Evolutionary conservation across 2,797 vertebrate genomes (phyloP), one percentile per base, ranked within the genome.

Genomic region (Zenarchopterus dispar): DNA sequence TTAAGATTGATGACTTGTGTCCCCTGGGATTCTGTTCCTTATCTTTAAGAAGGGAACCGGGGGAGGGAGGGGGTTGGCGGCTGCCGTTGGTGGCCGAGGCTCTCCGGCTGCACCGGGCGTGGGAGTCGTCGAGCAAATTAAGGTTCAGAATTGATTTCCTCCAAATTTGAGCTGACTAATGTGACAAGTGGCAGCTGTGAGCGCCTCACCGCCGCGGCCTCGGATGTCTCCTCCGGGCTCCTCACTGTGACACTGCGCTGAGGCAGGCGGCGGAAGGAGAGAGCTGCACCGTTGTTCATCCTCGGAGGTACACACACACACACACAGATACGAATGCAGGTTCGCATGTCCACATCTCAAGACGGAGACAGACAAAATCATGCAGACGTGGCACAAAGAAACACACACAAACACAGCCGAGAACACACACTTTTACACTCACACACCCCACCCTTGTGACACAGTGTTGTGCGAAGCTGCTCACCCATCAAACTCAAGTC

Each of bases 1-100:
- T 93, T 92, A 92, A 93, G 91, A 94, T 94, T 94, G 93, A 94
- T 94, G 92, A 93, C 90, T 94, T 92, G 87, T 89, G 91, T 92
- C 93, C 85, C 90, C 67, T 26, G 91, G 88, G 92, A 93, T 89
- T 88, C 70, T 78, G 80, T 86, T 89, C 84, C 84, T 70, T 69
- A 59, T 85, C 84, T 83, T 82, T 63, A 53, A 54, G 75, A 56
- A 60, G 52, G 17, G n/a, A 21, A 55, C 57, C 46, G 26, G 46
- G 19, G 18, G 17, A 23, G 1, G 41, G 51, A 6, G 15, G 15
- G 52, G 57, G 44, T 26, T 42, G 67, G 45, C 78, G 39, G 42
- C 44, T 7, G 17, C 58, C 19, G 54, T 67, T 54, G 75, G 73
- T 84, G 90, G 89, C 89, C 89, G 66, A 78, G 87, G 82, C 80